Conservation (phyloP, 2,113 vertebrate species). For the Physeter macrocephalus region DNA sequence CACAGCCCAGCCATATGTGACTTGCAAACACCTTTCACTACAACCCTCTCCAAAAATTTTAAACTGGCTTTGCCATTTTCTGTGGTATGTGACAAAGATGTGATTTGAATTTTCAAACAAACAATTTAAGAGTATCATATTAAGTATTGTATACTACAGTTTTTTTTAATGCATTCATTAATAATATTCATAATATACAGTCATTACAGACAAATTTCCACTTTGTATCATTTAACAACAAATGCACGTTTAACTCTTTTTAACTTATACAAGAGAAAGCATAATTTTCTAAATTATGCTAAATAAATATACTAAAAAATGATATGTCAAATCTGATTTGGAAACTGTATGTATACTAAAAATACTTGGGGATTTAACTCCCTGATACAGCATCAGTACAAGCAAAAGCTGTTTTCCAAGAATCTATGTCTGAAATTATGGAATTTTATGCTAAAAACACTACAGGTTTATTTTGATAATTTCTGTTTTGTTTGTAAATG, state of each 20-base stretch:
- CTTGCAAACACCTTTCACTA: background rate
- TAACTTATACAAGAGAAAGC: background rate
- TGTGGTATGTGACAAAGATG: background rate
- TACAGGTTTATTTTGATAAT: constrained; percentile 35
- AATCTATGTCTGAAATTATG: constrained; percentile 23
- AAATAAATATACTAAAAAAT: background rate
- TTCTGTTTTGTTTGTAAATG: constrained; percentile 54
- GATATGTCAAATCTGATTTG: background rate
- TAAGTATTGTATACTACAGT: background rate
- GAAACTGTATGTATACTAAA: background rate
- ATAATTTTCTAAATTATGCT: background rate
- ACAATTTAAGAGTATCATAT: background rate
- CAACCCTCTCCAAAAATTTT: background rate
- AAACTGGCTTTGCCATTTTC: constrained; percentile 30
- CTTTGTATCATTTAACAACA: background rate
- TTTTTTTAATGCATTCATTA: background rate
- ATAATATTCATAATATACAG: background rate
- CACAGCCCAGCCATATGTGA: background rate
- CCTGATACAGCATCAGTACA: background rate
- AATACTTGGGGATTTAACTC: background rate
- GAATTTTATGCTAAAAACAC: constrained; percentile 30
- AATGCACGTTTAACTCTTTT: background rate
- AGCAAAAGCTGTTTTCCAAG: background rate
- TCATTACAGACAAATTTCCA: background rate
- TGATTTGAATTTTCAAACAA: constrained; percentile 1